Base-by-base conservation (phyloP, 2,888 invertebrate genomes). In the Merodon equestris region DNA sequence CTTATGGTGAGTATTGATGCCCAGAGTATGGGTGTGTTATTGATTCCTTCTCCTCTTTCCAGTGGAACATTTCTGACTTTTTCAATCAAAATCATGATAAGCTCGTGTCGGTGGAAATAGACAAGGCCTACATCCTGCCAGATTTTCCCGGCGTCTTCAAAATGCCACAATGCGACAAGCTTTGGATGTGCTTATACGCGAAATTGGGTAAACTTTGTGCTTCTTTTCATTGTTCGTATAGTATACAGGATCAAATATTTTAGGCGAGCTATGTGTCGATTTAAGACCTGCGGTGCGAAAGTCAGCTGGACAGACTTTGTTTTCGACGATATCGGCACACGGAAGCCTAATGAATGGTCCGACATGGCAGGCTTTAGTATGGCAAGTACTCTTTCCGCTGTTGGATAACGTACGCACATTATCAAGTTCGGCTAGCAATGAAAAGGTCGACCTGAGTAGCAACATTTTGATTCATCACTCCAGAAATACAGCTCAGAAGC, bases 31-130 rank as follows among this genome's bases (percentile, higher is more conserved):
- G n/a, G n/a, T n/a, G n/a, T 10, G 12, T 40, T 61, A 44, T 50
- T 50, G 7, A 17, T 12, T 27, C 45, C 0, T 0, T 54, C 18
- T 14, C 0, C 3, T 83, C 72, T 61, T 90, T 91, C 36, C 90
- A 97, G 97, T 99, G 98, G 99, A 99, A 98, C 88, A 97, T 99
- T 85, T 97, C 98, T 0, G 99, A 99, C 90, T 98, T 97, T 88
- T 94, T 98, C 85, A 97, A 95, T 90, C 97, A 98, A 91, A 97
- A 97, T 88, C 95, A 96, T 85, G 95, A 96, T 83, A 95, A 95
- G 88, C 89, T 96, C 50, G 93, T 93, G 84, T 91, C 92, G 64
- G 93, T 94, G 15, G 90, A 96, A 75, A 92, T 93, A 34, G 93
- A 92, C 83, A 95, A 96, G 85, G 90, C 91, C 9, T 91, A 93